Evolutionary conservation across 2,113 vertebrate species (phyloP), one percentile per base, ranked within the genome.

Genomic region (Colius striatus): DNA sequence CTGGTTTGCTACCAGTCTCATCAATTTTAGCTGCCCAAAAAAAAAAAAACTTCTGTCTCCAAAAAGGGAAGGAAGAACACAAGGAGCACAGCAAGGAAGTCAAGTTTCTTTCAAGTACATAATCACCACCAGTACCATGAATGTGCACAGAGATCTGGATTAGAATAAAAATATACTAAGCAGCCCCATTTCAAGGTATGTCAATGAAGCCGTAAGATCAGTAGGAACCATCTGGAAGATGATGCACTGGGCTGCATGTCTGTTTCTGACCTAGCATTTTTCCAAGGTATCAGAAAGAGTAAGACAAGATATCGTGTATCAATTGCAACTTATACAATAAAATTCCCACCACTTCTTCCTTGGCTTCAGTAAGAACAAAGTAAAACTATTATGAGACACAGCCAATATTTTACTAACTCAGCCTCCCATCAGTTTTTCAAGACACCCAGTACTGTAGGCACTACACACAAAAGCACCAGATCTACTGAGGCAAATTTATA

Each of bases 81-180:
- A 77, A 43, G 3, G 20, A 26, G 18, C 3, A 70, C 61, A 41
- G 26, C 23, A 47, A 41, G 11, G 13, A 77, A 92, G 43, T 32
- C 16, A 47, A 83, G 16, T 47, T 45, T 22, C 55, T 63, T 70
- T 41, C 38, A 71, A 87, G 29, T 26, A 72, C 14, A 32, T 22
- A 45, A 6, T 55, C 45, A 65, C 81, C 4, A 30, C 13, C 15
- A 78, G 32, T 25, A 67, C 0, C 0, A 7, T 6, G 6, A n/a
- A 38, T 11, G 4, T 17, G 22, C 41, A 76, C 2, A 2, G 3
- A 82, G 9, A 61, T 16, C 11, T 16, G 21, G 21, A 41, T 88
- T 61, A 63, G 50, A 76, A 72, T 16, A n/a, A 71, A 79, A 74
- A 47, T 22, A 38, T 3, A 41, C 29, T 41, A 34, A 5, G 11